Percentiles rank a stretch among this genome's conserved stretches.
phyloP scores from a whole-genome alignment of 2,113 vertebrate genomes.

The Corythaeola cristata region DNA sequence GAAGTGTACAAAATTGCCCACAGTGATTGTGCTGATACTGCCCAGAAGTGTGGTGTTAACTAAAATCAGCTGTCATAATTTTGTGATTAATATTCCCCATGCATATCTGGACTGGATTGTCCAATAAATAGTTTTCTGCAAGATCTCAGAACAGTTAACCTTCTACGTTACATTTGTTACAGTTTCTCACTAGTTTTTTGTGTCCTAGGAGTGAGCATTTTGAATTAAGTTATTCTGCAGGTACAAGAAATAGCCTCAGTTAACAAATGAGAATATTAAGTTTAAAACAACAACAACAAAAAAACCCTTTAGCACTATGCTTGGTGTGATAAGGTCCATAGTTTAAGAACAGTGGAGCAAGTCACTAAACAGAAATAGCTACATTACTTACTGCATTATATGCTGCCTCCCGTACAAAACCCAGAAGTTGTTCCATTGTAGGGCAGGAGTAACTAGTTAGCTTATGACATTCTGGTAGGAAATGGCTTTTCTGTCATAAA shows the following conservation, averaged over 20 bases:
- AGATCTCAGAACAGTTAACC: neutral
- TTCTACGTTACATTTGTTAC: neutral
- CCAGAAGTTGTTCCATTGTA: neutral
- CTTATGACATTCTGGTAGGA: slow-evolving; percentile 38
- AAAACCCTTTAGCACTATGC: neutral
- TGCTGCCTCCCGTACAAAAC: neutral
- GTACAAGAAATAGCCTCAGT: neutral
- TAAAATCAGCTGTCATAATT: neutral
- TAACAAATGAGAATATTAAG: neutral
- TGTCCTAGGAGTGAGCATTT: neutral
- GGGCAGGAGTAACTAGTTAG: slow-evolving; percentile 42
- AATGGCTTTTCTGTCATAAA: neutral
- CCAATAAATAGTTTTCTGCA: neutral
- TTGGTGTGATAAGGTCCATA: neutral
- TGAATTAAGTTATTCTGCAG: neutral
- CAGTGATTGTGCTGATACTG: neutral
- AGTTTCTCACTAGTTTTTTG: neutral
- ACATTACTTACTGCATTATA: neutral
- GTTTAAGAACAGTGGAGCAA: neutral
- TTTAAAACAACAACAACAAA: neutral
- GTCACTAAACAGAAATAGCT: neutral
- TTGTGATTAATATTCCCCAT: neutral
- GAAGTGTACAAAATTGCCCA: neutral
- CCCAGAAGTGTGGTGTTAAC: neutral
- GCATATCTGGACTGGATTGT: neutral